Evolutionary conservation across 1,140 invertebrate species (phyloP).

Genomic region (Drosophila yakuba): DNA sequence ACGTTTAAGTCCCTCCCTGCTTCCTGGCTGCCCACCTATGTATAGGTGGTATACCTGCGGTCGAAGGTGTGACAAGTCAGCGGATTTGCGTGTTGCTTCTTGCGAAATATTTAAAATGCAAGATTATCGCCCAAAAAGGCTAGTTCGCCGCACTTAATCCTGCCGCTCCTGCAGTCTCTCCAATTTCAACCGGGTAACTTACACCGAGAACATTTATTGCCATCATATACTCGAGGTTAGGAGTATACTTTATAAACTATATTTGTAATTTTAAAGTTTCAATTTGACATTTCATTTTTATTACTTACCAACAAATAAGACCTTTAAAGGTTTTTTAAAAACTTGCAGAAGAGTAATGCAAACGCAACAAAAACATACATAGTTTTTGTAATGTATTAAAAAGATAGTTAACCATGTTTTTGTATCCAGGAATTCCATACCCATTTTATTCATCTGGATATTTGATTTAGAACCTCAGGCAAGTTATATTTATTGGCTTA

Average conservation of each 20-base stretch:
- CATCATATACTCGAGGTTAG: not conserved
- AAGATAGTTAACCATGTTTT: too few relatives aligned
- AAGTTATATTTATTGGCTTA: too few relatives aligned
- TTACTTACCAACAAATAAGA: too few relatives aligned
- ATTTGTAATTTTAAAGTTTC: too few relatives aligned
- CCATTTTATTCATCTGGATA: too few relatives aligned
- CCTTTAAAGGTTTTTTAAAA: too few relatives aligned
- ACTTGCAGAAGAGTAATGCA: too few relatives aligned
- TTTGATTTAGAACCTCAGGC: too few relatives aligned
- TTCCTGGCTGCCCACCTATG: slow-evolving; percentile 24
- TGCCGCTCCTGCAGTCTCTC: slow-evolving; percentile 47
- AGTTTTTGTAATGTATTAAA: too few relatives aligned
- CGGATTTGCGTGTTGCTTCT: slow-evolving; percentile 80
- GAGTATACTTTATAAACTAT: not conserved
- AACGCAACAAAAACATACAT: too few relatives aligned
- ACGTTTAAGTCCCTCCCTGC: slow-evolving; percentile 41
- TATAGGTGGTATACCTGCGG: slow-evolving; percentile 15
- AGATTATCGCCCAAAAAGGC: slow-evolving; percentile 74
- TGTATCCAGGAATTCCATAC: too few relatives aligned
- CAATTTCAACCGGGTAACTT: slow-evolving; percentile 5
- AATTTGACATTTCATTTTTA: not conserved
- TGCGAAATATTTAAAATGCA: slow-evolving; percentile 80
- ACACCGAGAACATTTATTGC: slow-evolving; percentile 9
- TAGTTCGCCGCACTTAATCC: slow-evolving; percentile 63
- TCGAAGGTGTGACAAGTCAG: slow-evolving; percentile 79